Evolutionary conservation across 2,888 invertebrate genomes (phyloP), one percentile per base, ranked within the genome.

Genomic region (Heliconius cydno): DNA sequence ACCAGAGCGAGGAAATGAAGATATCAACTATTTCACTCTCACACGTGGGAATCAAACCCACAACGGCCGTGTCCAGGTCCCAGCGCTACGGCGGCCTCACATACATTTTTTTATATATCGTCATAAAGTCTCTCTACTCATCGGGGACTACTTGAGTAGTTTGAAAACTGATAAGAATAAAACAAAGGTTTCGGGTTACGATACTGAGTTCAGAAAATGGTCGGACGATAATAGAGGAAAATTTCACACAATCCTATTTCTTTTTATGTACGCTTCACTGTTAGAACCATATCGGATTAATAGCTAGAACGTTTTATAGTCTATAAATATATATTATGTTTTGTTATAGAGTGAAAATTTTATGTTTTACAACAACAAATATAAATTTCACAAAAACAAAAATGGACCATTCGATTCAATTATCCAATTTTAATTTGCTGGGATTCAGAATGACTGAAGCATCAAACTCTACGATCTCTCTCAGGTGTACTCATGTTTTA

Each of bases 141-240:
- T 76, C 34, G 34, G 76, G 67, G 76, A 76, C 52, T 66, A 38
- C 74, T 75, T 75, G 25, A 67, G 76, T 76, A 76, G 76, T 76
- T 76, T 52, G 30, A 67, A 67, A 76, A 66, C 66, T 76, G 76
- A 76, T 76, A 76, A 76, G 76, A 75, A 57, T 73, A 66, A 76
- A 76, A 76, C 76, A 67, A 67, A 76, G 76, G 76, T 76, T 67
- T 75, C 25, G 74, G 60, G 74, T 75, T 75, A 75, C 74, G 74
- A 75, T 67, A 75, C 41, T 28, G 19, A 75, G 63, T 75, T 65
- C 22, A 75, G 65, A 75, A 72, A 65, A 63, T 65, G 75, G 30
- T 60, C 57, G 65, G 65, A 63, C 25, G 25, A 41, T 75, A 75
- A 75, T 75, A 25, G 75, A 41, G 63, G 75, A 75, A 73, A 73